Percentiles rank a stretch among this genome's conserved stretches.
Conservation (phyloP, 2,888 invertebrate species). For the Tinea pellionella region DNA sequence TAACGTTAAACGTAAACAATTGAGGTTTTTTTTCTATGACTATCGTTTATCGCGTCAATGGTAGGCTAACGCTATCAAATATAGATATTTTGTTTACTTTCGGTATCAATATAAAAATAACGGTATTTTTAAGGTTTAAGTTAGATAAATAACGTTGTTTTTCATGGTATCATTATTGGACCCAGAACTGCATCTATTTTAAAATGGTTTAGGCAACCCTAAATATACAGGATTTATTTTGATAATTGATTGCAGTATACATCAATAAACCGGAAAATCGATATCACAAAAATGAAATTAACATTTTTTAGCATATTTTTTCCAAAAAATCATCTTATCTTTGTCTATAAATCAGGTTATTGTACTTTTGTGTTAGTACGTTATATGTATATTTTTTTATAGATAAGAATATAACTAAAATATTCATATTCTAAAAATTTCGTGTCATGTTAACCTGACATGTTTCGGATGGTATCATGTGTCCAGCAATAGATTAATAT, state of each 20-base stretch:
- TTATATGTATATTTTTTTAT: background rate
- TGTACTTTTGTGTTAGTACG: background rate
- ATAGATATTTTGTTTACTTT: too few species aligned
- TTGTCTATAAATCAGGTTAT: background rate
- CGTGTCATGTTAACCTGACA: slow-evolving; percentile 33
- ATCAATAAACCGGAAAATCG: slow-evolving; percentile 2
- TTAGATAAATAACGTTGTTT: too few species aligned
- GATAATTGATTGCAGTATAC: slow-evolving; percentile 1
- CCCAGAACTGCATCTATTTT: too few species aligned
- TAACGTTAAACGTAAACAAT: too few species aligned
- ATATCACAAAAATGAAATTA: background rate
- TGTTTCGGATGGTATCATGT: slow-evolving; percentile 37
- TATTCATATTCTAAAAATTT: background rate
- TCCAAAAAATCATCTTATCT: background rate
- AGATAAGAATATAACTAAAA: background rate
- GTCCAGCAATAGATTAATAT: slow-evolving; percentile 53
- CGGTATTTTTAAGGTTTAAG: too few species aligned
- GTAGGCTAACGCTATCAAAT: too few species aligned
- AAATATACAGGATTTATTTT: too few species aligned
- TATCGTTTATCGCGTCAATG: too few species aligned
- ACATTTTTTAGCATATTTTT: background rate
- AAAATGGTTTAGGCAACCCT: too few species aligned
- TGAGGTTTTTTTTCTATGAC: too few species aligned
- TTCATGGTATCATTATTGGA: too few species aligned
- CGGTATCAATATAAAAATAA: too few species aligned